Evolutionary conservation across 2,797 vertebrate species (phyloP).

Genomic region (Cyprinella venusta): DNA sequence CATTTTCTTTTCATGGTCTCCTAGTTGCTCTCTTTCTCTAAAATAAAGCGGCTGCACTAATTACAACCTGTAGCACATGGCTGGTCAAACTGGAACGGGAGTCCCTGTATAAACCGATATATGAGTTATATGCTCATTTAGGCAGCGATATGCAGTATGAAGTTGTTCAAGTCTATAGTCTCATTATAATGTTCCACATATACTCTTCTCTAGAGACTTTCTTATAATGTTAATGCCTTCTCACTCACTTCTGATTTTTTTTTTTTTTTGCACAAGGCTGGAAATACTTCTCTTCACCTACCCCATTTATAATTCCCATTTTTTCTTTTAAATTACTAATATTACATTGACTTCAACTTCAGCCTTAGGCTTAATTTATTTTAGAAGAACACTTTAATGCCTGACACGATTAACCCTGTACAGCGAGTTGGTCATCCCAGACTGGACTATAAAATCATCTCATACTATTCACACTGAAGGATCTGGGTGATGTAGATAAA

Average conservation of each 20-base stretch:
- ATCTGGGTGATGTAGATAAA: background rate
- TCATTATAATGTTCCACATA: slow-evolving; percentile 45
- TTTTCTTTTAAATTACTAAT: slow-evolving; percentile 58
- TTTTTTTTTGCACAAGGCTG: slow-evolving; percentile 66
- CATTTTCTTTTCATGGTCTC: slow-evolving; percentile 37
- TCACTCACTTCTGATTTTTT: slow-evolving; percentile 66
- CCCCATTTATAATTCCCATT: slow-evolving; percentile 50
- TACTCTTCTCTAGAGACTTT: slow-evolving; percentile 65
- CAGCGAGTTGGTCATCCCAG: slow-evolving; percentile 65
- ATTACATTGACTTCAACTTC: slow-evolving; percentile 70
- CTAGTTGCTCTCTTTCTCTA: slow-evolving; percentile 46
- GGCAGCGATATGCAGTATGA: background rate
- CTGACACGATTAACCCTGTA: slow-evolving; percentile 80
- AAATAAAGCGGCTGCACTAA: slow-evolving; percentile 52
- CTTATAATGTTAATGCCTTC: slow-evolving; percentile 56
- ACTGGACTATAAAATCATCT: slow-evolving; percentile 47
- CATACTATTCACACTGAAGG: slow-evolving; percentile 30
- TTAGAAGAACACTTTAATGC: slow-evolving; percentile 74
- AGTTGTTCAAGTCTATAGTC: slow-evolving; percentile 40
- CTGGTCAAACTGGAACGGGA: slow-evolving; percentile 39
- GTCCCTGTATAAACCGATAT: slow-evolving; percentile 2
- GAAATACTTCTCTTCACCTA: slow-evolving; percentile 68
- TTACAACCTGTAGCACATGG: slow-evolving; percentile 52
- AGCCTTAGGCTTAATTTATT: slow-evolving; percentile 79
- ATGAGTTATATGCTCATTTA: slow-evolving; percentile 36